Base-by-base conservation (phyloP, 1,140 invertebrate genomes). In the Bombus difficillimus region DNA sequence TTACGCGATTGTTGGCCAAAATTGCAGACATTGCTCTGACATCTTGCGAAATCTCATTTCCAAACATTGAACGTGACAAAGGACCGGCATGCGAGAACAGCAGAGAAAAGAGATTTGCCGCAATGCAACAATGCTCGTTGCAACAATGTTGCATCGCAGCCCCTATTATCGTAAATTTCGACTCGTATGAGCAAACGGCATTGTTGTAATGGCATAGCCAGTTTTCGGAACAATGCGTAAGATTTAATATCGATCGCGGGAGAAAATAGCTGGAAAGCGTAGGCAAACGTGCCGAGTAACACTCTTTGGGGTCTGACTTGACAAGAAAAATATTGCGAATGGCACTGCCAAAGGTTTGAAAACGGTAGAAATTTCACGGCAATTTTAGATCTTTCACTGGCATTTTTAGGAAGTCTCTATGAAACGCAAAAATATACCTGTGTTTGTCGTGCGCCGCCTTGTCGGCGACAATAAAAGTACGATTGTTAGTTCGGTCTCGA, bases 271-370 rank as follows among this genome's bases (percentile, higher is more conserved):
- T 34, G 12, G 13, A 76, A 57, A 25, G 25, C 28, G 15, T 6
- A 15, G 6, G 15, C 71, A 43, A 73, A 47, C 71, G 71, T 43
- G 41, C n/a, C 71, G n/a, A 15, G n/a, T 37, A 43, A 32, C 43
- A 25, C 32, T 25, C n/a, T 43, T 12, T 32, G n/a, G 32, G 43
- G 28, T 4, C 59, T 8, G 76, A 66, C 39, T 43, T 25, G 28
- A 12, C 32, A n/a, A 43, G 32, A 3, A 43, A 64, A 41, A 43
- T 66, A 78, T 78, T 78, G 59, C 39, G 62, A 78, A 43, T 25
- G n/a, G n/a, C 66, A 18, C 15, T 57, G 43, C 57, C 64, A 80
- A 80, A 80, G 32, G 37, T 37, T 69, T 32, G 41, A n/a, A 71
- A 68, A 53, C 77, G 57, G n/a, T 41, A 37, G 41, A 39, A 41